phyloP scores from a whole-genome alignment of 2,888 invertebrate species.

The Chymomyza procnemis region DNA sequence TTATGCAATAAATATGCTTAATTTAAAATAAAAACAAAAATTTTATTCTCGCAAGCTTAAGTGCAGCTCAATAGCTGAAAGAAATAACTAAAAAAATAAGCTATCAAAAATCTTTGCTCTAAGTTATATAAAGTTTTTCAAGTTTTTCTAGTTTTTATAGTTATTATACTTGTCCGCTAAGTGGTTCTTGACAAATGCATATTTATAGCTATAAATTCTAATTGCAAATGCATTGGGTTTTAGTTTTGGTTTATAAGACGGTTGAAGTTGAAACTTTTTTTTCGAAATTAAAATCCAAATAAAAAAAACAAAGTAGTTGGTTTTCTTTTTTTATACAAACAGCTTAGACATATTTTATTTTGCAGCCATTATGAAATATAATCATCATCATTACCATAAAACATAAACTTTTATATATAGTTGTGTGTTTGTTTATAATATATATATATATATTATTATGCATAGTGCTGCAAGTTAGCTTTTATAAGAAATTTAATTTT shows the following conservation, averaged over 20 bases:
- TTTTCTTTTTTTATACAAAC: conserved; percentile 67
- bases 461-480: not conserved
- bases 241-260: conserved; percentile 34
- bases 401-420: not conserved
- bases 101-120: not conserved
- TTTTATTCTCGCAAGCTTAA: no score
- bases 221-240: conserved; percentile 68
- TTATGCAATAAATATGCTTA: no score
- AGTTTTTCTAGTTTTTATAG: not conserved
- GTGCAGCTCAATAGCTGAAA: no score
- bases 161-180: conserved; percentile 4
- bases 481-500: conserved; percentile 9
- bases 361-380: conserved; percentile 33
- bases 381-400: conserved; percentile 5
- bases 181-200: conserved; percentile 3
- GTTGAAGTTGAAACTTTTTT: not conserved
- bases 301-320: conserved; percentile 36
- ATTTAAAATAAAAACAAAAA: no score
- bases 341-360: conserved; percentile 55
- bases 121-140: not conserved
- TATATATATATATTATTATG: not conserved
- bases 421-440: conserved; percentile 1
- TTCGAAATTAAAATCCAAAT: conserved; percentile 22
- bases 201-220: conserved; percentile 67
- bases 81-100: not conserved